Percentiles rank a stretch among this genome's conserved stretches.
Conservation (phyloP, 2,113 vertebrate genomes). For the Cettia cetti region DNA sequence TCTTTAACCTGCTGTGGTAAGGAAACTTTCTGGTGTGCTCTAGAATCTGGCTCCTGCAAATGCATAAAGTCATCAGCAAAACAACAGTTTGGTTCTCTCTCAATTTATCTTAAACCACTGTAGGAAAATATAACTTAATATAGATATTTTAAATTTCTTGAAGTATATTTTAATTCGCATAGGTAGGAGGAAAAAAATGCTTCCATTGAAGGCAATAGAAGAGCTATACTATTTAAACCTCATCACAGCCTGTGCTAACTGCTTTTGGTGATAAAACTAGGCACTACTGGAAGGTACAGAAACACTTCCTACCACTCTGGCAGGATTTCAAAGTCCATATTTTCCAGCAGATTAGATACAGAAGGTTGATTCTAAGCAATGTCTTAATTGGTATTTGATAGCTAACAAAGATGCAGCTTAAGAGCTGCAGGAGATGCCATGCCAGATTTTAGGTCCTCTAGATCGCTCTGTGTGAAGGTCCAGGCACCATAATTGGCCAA, state of each 20-base stretch:
- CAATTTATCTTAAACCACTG: neutral
- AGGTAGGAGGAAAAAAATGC: neutral
- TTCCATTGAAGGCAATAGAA: neutral
- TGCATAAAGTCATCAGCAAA: neutral
- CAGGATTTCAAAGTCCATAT: neutral
- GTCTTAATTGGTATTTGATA: neutral
- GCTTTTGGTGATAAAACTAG: neutral
- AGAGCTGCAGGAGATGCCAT: neutral
- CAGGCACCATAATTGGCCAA: neutral
- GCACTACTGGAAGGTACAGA: neutral
- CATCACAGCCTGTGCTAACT: neutral
- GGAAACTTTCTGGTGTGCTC: neutral
- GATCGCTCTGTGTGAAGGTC: neutral
- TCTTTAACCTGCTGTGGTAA: neutral
- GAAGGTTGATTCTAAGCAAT: neutral
- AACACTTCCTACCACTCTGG: conserved; percentile 13
- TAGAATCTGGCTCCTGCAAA: neutral
- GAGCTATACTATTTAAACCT: neutral
- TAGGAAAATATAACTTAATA: neutral
- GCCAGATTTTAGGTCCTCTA: neutral
- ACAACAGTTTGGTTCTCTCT: neutral
- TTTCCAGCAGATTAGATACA: conserved; percentile 13
- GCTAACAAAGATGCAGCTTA: neutral
- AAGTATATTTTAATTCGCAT: neutral
- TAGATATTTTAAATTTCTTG: neutral